These are phyloP conservation scores for Meloidogyne chitwoodi DNA, from an alignment of 1,140 invertebrate species.

Conservation along the genomic window DNA sequence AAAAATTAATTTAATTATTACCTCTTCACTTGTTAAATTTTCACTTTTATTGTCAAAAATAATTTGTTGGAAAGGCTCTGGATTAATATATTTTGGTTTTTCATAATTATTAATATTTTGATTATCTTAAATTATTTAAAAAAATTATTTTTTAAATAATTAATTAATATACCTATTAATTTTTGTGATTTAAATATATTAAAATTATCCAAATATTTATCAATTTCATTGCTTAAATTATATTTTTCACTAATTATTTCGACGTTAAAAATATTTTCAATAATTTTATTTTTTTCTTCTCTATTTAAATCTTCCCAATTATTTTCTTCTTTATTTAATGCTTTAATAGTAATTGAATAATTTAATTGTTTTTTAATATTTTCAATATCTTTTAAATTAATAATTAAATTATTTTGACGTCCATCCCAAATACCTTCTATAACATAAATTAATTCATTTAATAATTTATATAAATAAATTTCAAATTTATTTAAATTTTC, in stretches of 20 bases:
- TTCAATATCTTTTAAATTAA: neutral
- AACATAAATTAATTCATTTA: neutral
- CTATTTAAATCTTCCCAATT: neutral
- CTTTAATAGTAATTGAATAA: neutral
- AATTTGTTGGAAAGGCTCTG: neutral
- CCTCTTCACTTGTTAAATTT: neutral
- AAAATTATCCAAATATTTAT: neutral
- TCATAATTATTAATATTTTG: neutral
- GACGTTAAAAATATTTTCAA: neutral
- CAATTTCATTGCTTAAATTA: neutral
- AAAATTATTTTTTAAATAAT: no score
- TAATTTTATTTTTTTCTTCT: neutral
- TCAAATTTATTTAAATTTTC: neutral
- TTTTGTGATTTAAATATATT: neutral
- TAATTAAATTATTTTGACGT: neutral
- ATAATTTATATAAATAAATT: neutral
- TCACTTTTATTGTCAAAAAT: neutral
- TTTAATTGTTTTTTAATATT: neutral
- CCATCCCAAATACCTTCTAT: neutral
- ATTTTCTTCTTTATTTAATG: neutral
- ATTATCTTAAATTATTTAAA: neutral
- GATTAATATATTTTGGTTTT: neutral
- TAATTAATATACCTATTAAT: neutral
- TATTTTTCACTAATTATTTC: neutral
- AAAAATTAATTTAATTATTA: neutral